Evolutionary conservation across 2,888 invertebrate species (phyloP).

Genomic region (Drosophila subsilvestris): DNA sequence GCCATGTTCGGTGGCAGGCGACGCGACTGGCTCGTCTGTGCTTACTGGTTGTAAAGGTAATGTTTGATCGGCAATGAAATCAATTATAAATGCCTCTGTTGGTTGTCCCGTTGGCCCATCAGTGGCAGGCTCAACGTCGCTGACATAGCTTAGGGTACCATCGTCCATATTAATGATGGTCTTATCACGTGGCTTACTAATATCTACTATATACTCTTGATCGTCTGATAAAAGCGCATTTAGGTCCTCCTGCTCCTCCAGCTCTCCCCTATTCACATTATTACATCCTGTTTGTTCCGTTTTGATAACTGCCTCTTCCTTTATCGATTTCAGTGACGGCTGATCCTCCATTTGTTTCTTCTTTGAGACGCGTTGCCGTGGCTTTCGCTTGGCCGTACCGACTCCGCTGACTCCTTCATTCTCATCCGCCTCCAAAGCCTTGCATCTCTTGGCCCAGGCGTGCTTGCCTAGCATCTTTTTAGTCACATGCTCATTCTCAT

Average conservation of each 20-base stretch:
- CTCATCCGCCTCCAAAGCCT: conserved; percentile 22
- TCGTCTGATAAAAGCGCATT: conserved; percentile 53
- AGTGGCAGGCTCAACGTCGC: conserved; percentile 33
- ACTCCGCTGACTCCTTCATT: conserved; percentile 9
- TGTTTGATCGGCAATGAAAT: conserved; percentile 40
- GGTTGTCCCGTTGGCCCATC: conserved; percentile 10
- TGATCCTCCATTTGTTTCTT: background rate
- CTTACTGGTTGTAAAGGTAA: conserved; percentile 10
- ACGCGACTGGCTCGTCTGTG: conserved; percentile 14
- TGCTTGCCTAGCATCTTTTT: conserved; percentile 66
- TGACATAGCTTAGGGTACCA: conserved; percentile 48
- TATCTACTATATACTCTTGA: conserved; percentile 10
- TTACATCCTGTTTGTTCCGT: conserved; percentile 40
- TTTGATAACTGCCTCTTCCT: conserved; percentile 55
- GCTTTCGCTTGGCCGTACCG: conserved; percentile 14
- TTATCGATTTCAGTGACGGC: conserved; percentile 41
- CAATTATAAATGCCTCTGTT: conserved; percentile 39
- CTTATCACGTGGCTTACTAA: conserved; percentile 33
- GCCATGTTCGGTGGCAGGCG: conserved; percentile 63
- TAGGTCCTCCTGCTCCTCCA: conserved; percentile 55
- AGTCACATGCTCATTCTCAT: conserved; percentile 78
- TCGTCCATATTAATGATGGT: conserved; percentile 55
- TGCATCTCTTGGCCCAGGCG: conserved; percentile 47
- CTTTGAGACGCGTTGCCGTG: background rate
- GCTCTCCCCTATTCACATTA: conserved; percentile 29